A percentile compares a stretch with the other conserved stretches of the same genome.
Conservation (phyloP, 2,888 invertebrate genomes). For the Morpho helenor region DNA sequence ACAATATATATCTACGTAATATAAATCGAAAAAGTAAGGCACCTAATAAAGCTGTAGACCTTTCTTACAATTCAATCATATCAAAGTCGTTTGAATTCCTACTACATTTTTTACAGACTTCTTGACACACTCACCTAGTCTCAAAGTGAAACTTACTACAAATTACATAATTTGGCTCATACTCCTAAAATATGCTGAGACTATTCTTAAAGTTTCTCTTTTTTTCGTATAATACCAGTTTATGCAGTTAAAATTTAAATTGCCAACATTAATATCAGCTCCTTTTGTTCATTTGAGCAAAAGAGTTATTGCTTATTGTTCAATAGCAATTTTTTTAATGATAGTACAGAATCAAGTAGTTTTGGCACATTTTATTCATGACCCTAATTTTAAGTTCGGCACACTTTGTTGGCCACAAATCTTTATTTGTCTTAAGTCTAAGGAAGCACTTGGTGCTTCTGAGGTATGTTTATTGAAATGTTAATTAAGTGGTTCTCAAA, state of each 20-base stretch:
- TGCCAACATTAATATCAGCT: constrained; percentile 24
- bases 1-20: neutral
- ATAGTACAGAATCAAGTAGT: constrained; percentile 29
- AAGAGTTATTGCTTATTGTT: constrained; percentile 25
- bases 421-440: constrained; percentile 50
- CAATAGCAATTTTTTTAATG: constrained; percentile 3
- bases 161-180: constrained; percentile 63
- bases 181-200: constrained; percentile 59
- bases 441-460: constrained; percentile 63
- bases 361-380: constrained; percentile 64
- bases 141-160: constrained; percentile 36
- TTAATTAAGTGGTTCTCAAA: constrained; percentile 36
- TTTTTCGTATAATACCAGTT: constrained; percentile 25
- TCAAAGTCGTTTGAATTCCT: constrained; percentile 45
- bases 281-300: constrained; percentile 28
- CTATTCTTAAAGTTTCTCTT: constrained; percentile 36
- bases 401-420: constrained; percentile 33
- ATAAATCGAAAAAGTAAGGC: constrained; percentile 1
- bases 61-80: constrained; percentile 46
- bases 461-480: constrained; percentile 55
- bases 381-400: constrained; percentile 38
- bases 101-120: constrained; percentile 41
- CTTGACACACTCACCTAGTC: constrained; percentile 44
- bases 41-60: constrained; percentile 38
- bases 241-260: constrained; percentile 24